These are phyloP conservation scores for Athrips mouffetella DNA, from an alignment of 2,888 invertebrate species.

Conservation along the genomic window DNA sequence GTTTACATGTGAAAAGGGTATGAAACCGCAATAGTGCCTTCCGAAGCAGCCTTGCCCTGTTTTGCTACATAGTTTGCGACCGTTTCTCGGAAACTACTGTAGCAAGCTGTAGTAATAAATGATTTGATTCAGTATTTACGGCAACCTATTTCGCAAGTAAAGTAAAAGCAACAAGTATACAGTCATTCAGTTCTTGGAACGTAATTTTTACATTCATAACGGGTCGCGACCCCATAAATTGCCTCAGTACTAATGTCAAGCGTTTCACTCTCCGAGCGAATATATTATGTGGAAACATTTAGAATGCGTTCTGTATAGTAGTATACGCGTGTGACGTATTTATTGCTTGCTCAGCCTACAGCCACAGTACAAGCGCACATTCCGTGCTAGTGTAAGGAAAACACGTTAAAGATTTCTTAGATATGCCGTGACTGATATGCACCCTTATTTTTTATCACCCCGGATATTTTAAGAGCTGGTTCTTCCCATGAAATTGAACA, in stretches of 20 bases:
- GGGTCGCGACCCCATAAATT: constrained; percentile 44
- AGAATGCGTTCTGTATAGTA: constrained; percentile 3
- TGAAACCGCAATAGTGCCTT: constrained; percentile 4
- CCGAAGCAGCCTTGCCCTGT: neutral
- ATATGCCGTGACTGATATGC: no score
- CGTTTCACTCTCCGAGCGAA: constrained; percentile 51
- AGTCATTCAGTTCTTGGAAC: constrained; percentile 2
- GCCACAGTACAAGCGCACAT: neutral
- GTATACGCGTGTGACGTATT: constrained; percentile 42
- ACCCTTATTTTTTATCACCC: no score
- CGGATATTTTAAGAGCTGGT: no score
- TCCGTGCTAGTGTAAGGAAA: neutral
- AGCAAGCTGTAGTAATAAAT: neutral
- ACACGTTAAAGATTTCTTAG: no score
- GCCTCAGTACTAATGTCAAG: constrained; percentile 42
- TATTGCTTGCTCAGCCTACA: constrained; percentile 47
- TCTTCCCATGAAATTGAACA: no score
- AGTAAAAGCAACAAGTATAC: neutral
- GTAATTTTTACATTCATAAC: constrained; percentile 24
- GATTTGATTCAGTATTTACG: neutral
- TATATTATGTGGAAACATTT: constrained; percentile 45
- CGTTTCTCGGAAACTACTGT: neutral
- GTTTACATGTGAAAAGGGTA: constrained; percentile 6
- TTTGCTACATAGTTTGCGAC: neutral
- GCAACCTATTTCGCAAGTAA: neutral